Percentiles rank a stretch among this genome's conserved stretches.
These are phyloP conservation scores for Leptinotarsa lineolata DNA, from an alignment of 1,140 invertebrate species.

Conservation along the genomic window DNA sequence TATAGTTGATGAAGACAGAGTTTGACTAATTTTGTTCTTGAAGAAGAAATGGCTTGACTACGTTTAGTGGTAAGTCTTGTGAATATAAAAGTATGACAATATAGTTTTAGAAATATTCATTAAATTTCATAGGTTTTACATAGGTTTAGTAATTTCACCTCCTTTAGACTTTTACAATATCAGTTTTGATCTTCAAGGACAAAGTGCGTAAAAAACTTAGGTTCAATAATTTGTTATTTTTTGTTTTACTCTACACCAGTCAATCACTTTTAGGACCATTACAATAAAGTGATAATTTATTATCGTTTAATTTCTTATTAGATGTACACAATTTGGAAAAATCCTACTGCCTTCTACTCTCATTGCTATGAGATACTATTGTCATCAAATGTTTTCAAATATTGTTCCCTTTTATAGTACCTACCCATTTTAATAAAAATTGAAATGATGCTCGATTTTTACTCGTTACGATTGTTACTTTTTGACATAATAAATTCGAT, in stretches of 20 bases:
- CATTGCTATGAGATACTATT: conserved; percentile 3
- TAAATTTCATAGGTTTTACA: no score
- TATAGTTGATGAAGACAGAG: background rate
- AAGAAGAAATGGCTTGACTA: background rate
- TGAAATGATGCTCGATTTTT: background rate
- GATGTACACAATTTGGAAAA: conserved; percentile 12
- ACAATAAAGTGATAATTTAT: conserved; percentile 29
- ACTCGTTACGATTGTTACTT: no score
- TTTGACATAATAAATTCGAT: no score
- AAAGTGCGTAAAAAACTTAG: background rate
- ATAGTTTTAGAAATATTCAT: no score
- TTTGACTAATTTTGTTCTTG: background rate
- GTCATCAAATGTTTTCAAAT: conserved; percentile 32
- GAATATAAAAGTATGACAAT: background rate
- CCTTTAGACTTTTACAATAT: no score
- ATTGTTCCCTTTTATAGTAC: conserved; percentile 43
- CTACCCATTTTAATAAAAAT: conserved; percentile 45
- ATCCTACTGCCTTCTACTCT: conserved; percentile 20
- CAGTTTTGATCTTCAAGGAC: background rate
- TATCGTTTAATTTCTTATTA: conserved; percentile 14
- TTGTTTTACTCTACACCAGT: background rate
- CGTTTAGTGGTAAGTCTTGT: background rate
- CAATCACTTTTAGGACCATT: conserved; percentile 22
- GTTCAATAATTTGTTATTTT: conserved; percentile 7
- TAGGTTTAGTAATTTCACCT: no score